Evolutionary conservation across 2,797 vertebrate species (phyloP), one percentile per base, ranked within the genome.

Genomic region (Scyliorhinus canicula): DNA sequence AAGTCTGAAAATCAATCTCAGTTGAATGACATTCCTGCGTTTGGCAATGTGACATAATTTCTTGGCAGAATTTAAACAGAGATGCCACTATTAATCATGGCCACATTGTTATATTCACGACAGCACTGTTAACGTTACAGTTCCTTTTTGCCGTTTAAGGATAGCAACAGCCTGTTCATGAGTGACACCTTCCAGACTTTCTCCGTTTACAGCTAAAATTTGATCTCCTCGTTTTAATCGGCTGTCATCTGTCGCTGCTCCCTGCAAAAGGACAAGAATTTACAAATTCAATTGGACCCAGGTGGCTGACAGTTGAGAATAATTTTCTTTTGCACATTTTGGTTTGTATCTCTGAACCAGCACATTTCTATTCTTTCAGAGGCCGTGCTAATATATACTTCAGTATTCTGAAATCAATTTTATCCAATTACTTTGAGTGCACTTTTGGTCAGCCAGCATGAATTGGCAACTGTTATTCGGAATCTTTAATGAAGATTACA

Each of bases 201-300:
- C 98, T 19, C 98, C 97, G 40, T 99, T 99, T 95, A 99, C 99
- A 0, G 98, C 96, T 96, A 99, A 95, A 95, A 99, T 98, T 97
- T 99, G 99, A 95, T 99, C 99, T 0, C 99, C 98, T 0, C 98
- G 98, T 95, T 98, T 99, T 96, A 99, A 96, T 95, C 97, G 97
- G 6, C 98, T 98, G 0, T 99, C 98, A 40, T 97, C 98, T 0
- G 98, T 98, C 40, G 98, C 98, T 9, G 99, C 98, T 74, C 98
- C 99, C 99, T 99, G 95, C 95, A 77, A 97, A 95, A 95, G n/a
- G 35, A 65, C 82, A 95, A 95, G 11, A 57, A 44, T 5, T 5
- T 60, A 65, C 24, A 5, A 71, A 93, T 52, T 63, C 19, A 91
- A 24, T 91, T n/a, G 14, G n/a, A 91, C 65, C 14, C 16, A 91